phyloP scores from a whole-genome alignment of 2,797 vertebrate genomes.

The Sitta carolinensis region DNA sequence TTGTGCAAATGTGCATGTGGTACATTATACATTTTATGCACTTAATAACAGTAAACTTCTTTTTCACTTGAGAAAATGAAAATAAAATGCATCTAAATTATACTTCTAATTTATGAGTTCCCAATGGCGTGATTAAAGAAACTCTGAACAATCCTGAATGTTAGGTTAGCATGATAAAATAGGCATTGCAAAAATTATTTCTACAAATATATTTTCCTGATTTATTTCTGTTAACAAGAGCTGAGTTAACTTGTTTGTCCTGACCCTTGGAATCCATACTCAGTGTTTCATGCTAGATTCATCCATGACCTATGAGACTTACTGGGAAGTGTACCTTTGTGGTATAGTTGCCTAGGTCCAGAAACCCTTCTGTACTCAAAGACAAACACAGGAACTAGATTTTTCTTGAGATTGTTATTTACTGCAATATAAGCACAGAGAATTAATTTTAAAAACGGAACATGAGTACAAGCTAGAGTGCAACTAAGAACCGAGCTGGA shows the following conservation, averaged over 20 bases:
- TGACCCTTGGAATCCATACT: neutral
- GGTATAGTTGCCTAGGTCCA: neutral
- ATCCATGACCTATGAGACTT: neutral
- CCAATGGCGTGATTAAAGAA: neutral
- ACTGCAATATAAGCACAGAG: neutral
- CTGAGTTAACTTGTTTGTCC: neutral
- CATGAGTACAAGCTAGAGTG: neutral
- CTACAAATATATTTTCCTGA: neutral
- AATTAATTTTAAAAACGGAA: neutral
- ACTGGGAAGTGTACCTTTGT: neutral
- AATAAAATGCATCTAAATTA: neutral
- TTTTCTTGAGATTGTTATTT: neutral
- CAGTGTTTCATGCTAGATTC: neutral
- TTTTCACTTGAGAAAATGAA: neutral
- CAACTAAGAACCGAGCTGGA: neutral
- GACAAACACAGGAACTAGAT: neutral
- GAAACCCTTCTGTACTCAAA: neutral
- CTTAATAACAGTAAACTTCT: neutral
- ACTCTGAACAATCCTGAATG: neutral
- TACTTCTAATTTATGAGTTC: neutral
- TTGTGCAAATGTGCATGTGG: neutral
- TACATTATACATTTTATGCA: neutral
- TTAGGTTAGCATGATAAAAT: neutral
- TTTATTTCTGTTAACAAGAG: neutral
- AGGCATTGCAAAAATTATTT: neutral